Evolutionary conservation across 1,140 invertebrate genomes (phyloP).

Genomic region (Musca vetustissima): DNA sequence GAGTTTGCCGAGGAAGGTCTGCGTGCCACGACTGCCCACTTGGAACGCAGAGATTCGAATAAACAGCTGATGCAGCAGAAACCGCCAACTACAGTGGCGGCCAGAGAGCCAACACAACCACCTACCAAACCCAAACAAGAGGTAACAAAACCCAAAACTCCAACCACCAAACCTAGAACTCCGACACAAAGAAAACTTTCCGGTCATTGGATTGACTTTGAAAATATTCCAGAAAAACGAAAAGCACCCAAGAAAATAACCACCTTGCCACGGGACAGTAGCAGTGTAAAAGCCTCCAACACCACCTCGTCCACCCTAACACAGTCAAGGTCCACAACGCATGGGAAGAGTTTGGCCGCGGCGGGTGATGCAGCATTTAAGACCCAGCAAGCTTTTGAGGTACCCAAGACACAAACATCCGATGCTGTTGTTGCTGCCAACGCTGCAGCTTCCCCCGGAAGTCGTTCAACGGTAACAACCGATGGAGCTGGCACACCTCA

Average conservation of each 20-base stretch:
- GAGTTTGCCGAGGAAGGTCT: slow-evolving; percentile 67
- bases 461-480: neutral
- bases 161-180: neutral
- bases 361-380: neutral
- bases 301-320: neutral
- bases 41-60: slow-evolving; percentile 49
- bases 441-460: slow-evolving; percentile 17
- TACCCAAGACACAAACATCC: slow-evolving; percentile 34
- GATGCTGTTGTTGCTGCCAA: too few relatives aligned
- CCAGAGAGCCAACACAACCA: slow-evolving; percentile 10
- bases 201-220: slow-evolving; percentile 80
- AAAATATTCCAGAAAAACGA: slow-evolving; percentile 77
- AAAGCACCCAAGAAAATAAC: slow-evolving; percentile 79
- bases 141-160: slow-evolving; percentile 20
- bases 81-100: neutral
- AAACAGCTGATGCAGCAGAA: slow-evolving; percentile 39
- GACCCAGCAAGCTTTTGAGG: slow-evolving; percentile 31
- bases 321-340: neutral
- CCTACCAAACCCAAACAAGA: slow-evolving; percentile 23
- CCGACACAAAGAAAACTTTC: slow-evolving; percentile 47
- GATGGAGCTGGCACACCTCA: slow-evolving; percentile 52
- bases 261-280: slow-evolving; percentile 63
- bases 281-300: neutral
- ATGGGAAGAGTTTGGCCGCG: neutral
- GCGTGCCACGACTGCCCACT: slow-evolving; percentile 37